These are phyloP conservation scores for Elaphurus davidianus DNA, from an alignment of 2,113 vertebrate genomes.

Conservation along the genomic window DNA sequence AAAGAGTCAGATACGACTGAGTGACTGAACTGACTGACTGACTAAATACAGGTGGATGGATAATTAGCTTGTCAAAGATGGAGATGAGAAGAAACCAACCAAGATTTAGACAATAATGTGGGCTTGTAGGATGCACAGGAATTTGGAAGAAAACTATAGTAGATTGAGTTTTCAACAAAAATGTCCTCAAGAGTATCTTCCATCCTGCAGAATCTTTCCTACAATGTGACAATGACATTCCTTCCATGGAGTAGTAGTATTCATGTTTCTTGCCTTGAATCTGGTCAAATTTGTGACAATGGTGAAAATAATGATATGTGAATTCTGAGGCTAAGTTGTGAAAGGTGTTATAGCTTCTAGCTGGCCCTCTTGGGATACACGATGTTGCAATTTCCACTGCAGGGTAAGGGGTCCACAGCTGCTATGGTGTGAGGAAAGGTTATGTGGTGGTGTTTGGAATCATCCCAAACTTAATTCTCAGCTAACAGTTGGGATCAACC, in stretches of 20 bases:
- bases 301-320: not conserved
- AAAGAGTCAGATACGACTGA: not conserved
- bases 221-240: not conserved
- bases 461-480: not conserved
- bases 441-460: not conserved
- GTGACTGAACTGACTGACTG: not conserved
- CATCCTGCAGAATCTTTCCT: not conserved
- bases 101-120: not conserved
- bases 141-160: not conserved
- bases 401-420: not conserved
- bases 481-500: not conserved
- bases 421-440: not conserved
- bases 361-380: not conserved
- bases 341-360: not conserved
- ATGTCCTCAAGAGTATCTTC: not conserved
- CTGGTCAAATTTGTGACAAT: not conserved
- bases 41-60: not conserved
- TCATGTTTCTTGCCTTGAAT: not conserved
- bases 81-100: not conserved
- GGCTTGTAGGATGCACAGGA: not conserved
- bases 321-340: not conserved
- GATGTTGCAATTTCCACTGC: not conserved
- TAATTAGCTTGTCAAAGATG: not conserved
- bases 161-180: not conserved
- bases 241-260: not conserved